Conservation (phyloP, 1,140 invertebrate species). For the Ridgeia piscesae region DNA sequence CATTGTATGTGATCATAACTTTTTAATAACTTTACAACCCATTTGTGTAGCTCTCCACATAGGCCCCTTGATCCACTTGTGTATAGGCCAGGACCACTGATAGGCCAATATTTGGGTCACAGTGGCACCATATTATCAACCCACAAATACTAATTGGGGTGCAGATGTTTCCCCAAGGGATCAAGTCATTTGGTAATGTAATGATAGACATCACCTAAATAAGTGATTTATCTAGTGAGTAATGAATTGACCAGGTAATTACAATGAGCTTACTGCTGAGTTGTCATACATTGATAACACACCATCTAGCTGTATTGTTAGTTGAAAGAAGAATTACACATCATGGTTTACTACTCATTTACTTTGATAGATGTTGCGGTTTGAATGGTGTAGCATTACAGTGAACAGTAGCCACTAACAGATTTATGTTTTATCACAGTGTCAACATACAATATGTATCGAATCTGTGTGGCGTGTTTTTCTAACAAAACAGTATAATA, state of each 20-base stretch:
- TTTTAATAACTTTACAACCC: not conserved
- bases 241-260: not conserved
- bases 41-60: not conserved
- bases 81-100: not conserved
- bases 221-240: not conserved
- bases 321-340: not conserved
- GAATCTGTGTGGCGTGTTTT: not conserved
- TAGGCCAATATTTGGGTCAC: not conserved
- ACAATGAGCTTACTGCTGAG: not conserved
- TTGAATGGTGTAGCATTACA: not conserved
- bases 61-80: too few species aligned
- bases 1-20: not conserved
- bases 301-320: not conserved
- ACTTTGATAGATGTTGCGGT: not conserved
- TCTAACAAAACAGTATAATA: too few species aligned
- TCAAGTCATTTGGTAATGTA: not conserved
- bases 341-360: too few species aligned
- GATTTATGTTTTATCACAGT: not conserved
- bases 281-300: not conserved
- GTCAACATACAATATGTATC: too few species aligned
- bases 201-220: not conserved
- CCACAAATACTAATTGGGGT: not conserved
- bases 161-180: not conserved
- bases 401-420: not conserved
- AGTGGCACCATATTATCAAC: not conserved